These are phyloP conservation scores for Rhaphigaster nebulosa DNA, from an alignment of 2,888 invertebrate genomes.

Conservation along the genomic window DNA sequence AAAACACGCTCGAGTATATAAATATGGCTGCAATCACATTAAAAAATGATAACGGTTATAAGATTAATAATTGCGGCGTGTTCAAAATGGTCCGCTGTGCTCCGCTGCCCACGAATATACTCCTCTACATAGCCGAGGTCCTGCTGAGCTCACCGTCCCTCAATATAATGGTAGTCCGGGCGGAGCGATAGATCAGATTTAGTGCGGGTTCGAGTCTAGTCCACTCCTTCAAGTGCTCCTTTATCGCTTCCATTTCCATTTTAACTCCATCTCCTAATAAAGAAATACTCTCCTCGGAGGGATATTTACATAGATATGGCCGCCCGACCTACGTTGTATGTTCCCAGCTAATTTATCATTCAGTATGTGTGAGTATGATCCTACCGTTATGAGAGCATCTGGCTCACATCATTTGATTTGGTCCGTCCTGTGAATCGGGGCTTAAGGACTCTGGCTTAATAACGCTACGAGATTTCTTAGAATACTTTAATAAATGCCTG, in stretches of 20 bases:
- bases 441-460: too few species aligned
- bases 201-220: not conserved
- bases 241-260: constrained; percentile 34
- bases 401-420: too few species aligned
- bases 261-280: not conserved
- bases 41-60: too few species aligned
- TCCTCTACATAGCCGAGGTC: not conserved
- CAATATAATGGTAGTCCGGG: not conserved
- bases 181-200: not conserved
- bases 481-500: too few species aligned
- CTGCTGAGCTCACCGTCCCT: not conserved
- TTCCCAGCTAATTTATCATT: not conserved
- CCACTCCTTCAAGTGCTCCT: not conserved
- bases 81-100: too few species aligned
- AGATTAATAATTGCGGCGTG: not conserved
- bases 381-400: not conserved
- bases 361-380: not conserved
- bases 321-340: not conserved
- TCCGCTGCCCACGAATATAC: too few species aligned
- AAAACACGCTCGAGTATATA: too few species aligned
- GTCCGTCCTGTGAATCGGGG: too few species aligned
- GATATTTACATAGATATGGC: not conserved
- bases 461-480: too few species aligned
- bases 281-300: not conserved
- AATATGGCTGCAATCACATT: not conserved